phyloP scores from a whole-genome alignment of 2,797 vertebrate genomes.

The Anguilla anguilla region DNA sequence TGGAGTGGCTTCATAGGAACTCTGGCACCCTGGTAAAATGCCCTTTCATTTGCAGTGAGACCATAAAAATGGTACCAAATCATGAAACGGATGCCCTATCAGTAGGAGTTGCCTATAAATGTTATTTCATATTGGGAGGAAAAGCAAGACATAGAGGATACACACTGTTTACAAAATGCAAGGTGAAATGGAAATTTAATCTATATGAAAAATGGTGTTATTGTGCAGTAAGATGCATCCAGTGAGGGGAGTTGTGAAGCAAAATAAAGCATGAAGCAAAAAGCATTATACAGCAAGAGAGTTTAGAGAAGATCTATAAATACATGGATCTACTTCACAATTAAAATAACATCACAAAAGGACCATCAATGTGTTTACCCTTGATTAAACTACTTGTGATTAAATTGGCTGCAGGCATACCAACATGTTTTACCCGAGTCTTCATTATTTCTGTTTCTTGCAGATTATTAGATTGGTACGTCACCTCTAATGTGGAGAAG shows the following conservation, averaged over 20 bases:
- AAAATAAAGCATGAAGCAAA: not conserved
- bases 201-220: not conserved
- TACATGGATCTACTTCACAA: not conserved
- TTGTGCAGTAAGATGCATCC: not conserved
- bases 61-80: not conserved
- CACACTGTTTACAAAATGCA: not conserved
- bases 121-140: not conserved
- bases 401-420: not conserved
- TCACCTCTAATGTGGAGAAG: not conserved
- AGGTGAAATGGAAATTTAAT: not conserved
- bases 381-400: too few species aligned
- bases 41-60: not conserved
- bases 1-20: not conserved
- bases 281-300: not conserved
- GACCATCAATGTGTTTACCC: not conserved
- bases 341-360: not conserved
- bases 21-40: not conserved
- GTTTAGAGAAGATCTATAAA: not conserved
- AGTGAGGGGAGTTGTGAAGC: not conserved
- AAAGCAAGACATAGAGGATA: not conserved
- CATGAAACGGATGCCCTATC: not conserved
- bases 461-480: not conserved
- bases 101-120: not conserved
- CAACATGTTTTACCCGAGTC: not conserved
- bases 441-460: not conserved